Evolutionary conservation across 2,113 vertebrate genomes (phyloP).

Genomic region (Anser brachyrhynchus): DNA sequence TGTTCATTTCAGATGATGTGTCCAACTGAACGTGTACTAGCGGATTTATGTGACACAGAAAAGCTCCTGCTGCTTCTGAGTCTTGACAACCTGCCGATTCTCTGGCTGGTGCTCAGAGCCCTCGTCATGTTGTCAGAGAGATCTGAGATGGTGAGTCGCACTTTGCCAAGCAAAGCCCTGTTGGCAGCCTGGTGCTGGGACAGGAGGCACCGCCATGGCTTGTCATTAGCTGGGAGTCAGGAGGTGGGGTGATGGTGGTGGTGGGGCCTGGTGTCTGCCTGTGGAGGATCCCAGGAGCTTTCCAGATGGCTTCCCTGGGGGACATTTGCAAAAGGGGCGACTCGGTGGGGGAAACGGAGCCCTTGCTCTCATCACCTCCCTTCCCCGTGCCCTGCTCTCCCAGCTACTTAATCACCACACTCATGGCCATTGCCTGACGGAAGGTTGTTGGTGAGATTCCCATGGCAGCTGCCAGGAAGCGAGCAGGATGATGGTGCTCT

Average conservation of each 20-base stretch:
- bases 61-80: background rate
- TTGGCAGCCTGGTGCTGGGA: background rate
- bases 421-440: background rate
- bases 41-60: background rate
- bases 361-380: background rate
- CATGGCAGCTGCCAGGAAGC: background rate
- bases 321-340: too few relatives aligned
- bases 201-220: too few relatives aligned
- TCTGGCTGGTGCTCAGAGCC: background rate
- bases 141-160: background rate
- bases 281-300: background rate
- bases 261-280: background rate
- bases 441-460: background rate
- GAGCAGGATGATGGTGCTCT: background rate
- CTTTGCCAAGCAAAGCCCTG: too few relatives aligned
- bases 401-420: background rate
- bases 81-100: background rate
- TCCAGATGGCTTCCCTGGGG: background rate
- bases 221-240: background rate
- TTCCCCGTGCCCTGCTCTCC: background rate
- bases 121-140: background rate
- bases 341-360: too few relatives aligned
- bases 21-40: background rate
- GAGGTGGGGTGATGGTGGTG: background rate
- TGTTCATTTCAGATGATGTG: background rate